A percentile compares a stretch with the other conserved stretches of the same genome.
These are phyloP conservation scores for Halcyon chelicuti DNA, from an alignment of 2,797 vertebrate genomes.

Conservation along the genomic window DNA sequence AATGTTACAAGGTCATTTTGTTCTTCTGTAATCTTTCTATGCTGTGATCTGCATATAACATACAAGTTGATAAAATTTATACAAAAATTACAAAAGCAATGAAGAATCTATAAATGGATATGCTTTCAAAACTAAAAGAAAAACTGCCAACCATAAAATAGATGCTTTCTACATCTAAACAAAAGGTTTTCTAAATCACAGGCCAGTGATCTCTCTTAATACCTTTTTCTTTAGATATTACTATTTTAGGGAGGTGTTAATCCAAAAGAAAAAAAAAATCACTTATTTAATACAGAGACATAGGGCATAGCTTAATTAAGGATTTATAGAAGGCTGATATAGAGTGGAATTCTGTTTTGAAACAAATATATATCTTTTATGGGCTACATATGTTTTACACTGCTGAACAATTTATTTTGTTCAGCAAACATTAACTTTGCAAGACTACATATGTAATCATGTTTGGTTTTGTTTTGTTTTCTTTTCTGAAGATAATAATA, in stretches of 20 bases:
- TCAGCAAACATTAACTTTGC: background rate
- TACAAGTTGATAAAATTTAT: slow-evolving; percentile 9
- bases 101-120: background rate
- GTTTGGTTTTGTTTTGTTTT: background rate
- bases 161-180: background rate
- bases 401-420: background rate
- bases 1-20: background rate
- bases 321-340: background rate
- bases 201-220: background rate
- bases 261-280: background rate
- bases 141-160: fast-evolving
- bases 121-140: background rate
- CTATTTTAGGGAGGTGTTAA: background rate
- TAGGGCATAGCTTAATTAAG: background rate
- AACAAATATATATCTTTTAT: background rate
- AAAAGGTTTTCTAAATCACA: background rate
- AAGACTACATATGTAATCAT: background rate
- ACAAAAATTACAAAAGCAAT: slow-evolving; percentile 14
- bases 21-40: background rate
- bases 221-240: background rate
- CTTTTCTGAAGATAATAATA: background rate
- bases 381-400: background rate
- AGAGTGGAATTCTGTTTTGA: background rate
- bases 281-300: background rate
- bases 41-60: background rate